Base-by-base conservation (phyloP, 2,113 vertebrate genomes). In the Climacteris rufus region DNA sequence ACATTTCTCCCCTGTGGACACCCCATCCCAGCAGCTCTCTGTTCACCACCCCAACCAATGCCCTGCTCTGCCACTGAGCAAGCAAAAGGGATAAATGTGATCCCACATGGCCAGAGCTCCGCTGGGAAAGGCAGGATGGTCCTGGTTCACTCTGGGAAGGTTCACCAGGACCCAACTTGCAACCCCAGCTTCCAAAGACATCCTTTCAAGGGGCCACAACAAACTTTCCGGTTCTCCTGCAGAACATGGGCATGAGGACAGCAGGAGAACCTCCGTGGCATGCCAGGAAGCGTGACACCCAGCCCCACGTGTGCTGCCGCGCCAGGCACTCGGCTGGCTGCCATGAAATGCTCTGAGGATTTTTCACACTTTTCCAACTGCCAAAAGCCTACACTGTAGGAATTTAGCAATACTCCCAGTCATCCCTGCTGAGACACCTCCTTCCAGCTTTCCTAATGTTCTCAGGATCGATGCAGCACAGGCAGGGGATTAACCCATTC, bases 201-300 rank as follows among this genome's bases (percentile, higher is more conserved):
- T 68, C 63, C 18, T 75, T 87, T 52, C 69, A 39, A 75, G n/a
- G 11, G 24, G 13, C 20, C 39, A 25, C 3, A 7, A 28, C 44
- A 42, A 87, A 24, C 40, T 61, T 57, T 21, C 30, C 28, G 25
- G 37, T 47, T 28, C 31, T 87, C 54, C 50, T 75, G 33, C 18
- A 77, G 30, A 42, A 30, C 25, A 9, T 0, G 15, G 40, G 14
- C 7, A 2, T 8, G 45, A 72, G n/a, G 65, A 57, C 39, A 79
- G 33, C 1, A 4, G n/a, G 39, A 71, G 70, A 54, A n/a, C 1
- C 35, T 4, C 22, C 2, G 1, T 52, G 5, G 10, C 0, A 0
- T 19, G 44, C 54, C 40, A 64, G 39, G 45, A n/a, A 57, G 22
- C 0, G 0, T 1, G 47, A 61, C 31, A n/a, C 60, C 39, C 78